These are phyloP conservation scores for Apis laboriosa DNA, from an alignment of 1,140 invertebrate species.

Conservation along the genomic window DNA sequence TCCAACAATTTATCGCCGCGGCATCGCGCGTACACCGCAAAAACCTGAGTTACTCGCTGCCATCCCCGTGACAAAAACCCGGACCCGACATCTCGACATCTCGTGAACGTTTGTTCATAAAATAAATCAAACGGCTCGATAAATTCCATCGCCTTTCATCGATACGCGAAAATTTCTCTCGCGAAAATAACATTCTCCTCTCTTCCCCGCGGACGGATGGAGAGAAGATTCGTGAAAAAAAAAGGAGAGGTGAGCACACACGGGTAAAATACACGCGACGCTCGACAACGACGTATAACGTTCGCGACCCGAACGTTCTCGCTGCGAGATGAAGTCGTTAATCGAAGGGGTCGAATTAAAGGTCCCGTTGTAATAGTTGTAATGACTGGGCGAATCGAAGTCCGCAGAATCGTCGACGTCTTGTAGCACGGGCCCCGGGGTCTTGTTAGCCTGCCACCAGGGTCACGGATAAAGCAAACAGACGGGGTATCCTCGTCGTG, in stretches of 20 bases:
- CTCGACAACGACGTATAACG: neutral
- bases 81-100: neutral
- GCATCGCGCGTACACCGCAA: neutral
- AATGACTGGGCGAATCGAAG: conserved; percentile 65
- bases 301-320: conserved; percentile 11
- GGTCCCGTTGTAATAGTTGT: conserved; percentile 65
- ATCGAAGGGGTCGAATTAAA: conserved; percentile 63
- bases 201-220: neutral
- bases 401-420: conserved; percentile 56
- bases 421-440: conserved; percentile 3
- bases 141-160: neutral
- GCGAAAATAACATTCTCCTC: too few species aligned
- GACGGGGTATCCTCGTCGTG: conserved; percentile 43
- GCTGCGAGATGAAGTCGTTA: conserved; percentile 60
- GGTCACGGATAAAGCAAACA: conserved; percentile 50
- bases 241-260: conserved; percentile 19
- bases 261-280: conserved; percentile 6
- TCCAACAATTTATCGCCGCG: neutral
- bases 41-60: neutral
- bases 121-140: conserved; percentile 7
- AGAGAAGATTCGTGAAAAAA: neutral
- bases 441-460: conserved; percentile 39
- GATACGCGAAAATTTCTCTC: neutral
- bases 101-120: neutral
- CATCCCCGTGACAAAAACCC: neutral